Evolutionary conservation across 2,888 invertebrate species (phyloP), one percentile per base, ranked within the genome.

Genomic region (Athalia cordata): DNA sequence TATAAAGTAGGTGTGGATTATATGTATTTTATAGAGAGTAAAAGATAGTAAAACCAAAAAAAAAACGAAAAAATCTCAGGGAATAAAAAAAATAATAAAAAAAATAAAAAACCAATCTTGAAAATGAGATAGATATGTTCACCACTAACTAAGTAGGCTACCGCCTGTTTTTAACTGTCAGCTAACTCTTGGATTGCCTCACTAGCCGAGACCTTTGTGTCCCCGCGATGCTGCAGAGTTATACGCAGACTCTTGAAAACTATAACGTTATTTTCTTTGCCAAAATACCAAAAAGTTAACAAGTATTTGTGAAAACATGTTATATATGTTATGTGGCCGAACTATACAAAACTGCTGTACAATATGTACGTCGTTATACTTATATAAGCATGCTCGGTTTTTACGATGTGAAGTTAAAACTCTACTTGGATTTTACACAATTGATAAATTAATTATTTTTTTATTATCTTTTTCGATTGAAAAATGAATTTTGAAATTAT

Each of bases 161-260:
- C 57, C 82, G 81, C 81, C 83, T 82, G 84, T 85, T 87, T 86
- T 85, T 85, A 85, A 84, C 83, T 80, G 82, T 81, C 81, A 82
- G 81, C 72, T 72, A n/a, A 47, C 59, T 72, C 45, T 57, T 59
- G 57, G 72, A 59, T 72, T 72, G 72, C 57, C 59, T 59, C 45
- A 65, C 68, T 68, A 59, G 72, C 72, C 72, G 52, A 72, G 72
- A 72, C 72, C 72, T 72, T 72, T 72, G 72, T 72, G 72, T 72
- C 72, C 72, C 59, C 29, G 29, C 72, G 72, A 72, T 72, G 13
- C 72, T 59, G 59, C 9, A 72, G 57, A n/a, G 72, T 29, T 29
- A 29, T 29, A 57, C 45, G 59, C 72, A 29, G 72, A 72, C 72
- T 72, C 52, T 57, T 59, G 59, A 29, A 29, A 29, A 59, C 57